Conservation (phyloP, 2,888 invertebrate genomes). For the Ellobium chinense region DNA sequence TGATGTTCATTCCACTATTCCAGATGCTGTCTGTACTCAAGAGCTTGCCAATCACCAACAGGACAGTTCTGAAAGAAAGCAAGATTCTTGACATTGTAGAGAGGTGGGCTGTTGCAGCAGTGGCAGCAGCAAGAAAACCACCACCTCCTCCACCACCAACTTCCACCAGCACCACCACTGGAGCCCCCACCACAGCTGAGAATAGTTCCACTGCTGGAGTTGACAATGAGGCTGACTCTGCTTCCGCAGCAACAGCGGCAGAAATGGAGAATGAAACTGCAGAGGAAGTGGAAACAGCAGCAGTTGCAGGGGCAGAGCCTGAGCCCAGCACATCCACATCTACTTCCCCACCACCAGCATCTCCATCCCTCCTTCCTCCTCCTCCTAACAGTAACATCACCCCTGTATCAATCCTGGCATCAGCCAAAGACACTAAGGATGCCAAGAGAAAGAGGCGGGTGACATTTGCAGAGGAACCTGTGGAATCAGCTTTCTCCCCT, state of each 20-base stretch:
- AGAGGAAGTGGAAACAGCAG: conserved; percentile 46
- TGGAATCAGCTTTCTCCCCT: conserved; percentile 32
- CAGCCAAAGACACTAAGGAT: conserved; percentile 54
- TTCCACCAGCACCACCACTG: background rate
- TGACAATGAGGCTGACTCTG: conserved; percentile 35
- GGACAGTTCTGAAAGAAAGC: conserved; percentile 94
- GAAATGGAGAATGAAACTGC: conserved; percentile 13
- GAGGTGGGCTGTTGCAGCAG: conserved; percentile 84
- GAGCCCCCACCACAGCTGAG: background rate
- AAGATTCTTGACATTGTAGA: conserved; percentile 92
- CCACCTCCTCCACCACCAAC: conserved; percentile 46
- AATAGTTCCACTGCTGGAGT: conserved; percentile 12
- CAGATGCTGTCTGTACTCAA: conserved; percentile 89
- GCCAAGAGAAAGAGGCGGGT: conserved; percentile 65
- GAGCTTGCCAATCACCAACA: conserved; percentile 93
- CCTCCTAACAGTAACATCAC: conserved; percentile 54
- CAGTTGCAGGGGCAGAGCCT: background rate
- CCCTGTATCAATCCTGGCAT: conserved; percentile 65
- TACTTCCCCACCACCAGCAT: conserved; percentile 69
- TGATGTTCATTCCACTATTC: no score
- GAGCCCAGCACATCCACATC: conserved; percentile 27
- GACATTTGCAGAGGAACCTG: conserved; percentile 70
- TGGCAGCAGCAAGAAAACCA: conserved; percentile 44
- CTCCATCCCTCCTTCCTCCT: conserved; percentile 35
- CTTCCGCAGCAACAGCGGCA: conserved; percentile 74